Evolutionary conservation across 2,113 vertebrate genomes (phyloP).

Genomic region (Saimiri boliviensis): DNA sequence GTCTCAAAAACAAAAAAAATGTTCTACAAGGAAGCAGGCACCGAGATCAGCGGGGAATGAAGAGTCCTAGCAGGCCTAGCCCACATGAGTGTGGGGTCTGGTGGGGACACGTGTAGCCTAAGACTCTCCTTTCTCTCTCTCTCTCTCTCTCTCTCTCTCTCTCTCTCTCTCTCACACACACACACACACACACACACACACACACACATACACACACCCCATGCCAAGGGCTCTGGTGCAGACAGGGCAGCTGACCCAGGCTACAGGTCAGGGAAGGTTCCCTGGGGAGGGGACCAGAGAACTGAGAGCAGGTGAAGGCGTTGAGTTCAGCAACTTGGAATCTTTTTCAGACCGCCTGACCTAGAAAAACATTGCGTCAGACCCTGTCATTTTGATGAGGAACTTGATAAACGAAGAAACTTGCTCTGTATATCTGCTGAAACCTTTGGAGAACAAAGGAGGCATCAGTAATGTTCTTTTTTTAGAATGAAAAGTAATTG

Average conservation of each 20-base stretch:
- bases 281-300: accelerated
- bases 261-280: background rate
- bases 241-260: background rate
- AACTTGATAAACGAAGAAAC: background rate
- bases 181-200: background rate
- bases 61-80: background rate
- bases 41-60: background rate
- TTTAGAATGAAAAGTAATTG: slow-evolving; percentile 11
- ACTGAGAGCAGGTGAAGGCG: too few species aligned
- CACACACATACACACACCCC: too few species aligned
- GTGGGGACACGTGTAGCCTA: too few species aligned
- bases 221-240: background rate
- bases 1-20: too few species aligned
- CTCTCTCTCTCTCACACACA: background rate
- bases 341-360: background rate
- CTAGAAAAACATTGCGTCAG: background rate
- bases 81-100: background rate
- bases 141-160: too few species aligned
- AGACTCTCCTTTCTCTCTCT: background rate
- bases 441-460: slow-evolving; percentile 2
- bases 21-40: background rate
- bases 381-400: background rate
- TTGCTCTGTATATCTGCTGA: background rate
- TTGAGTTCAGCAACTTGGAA: background rate
- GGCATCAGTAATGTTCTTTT: background rate